A percentile compares a stretch with the other conserved stretches of the same genome.
Evolutionary conservation across 2,797 vertebrate genomes (phyloP).

Genomic region (Gallinago stenura): DNA sequence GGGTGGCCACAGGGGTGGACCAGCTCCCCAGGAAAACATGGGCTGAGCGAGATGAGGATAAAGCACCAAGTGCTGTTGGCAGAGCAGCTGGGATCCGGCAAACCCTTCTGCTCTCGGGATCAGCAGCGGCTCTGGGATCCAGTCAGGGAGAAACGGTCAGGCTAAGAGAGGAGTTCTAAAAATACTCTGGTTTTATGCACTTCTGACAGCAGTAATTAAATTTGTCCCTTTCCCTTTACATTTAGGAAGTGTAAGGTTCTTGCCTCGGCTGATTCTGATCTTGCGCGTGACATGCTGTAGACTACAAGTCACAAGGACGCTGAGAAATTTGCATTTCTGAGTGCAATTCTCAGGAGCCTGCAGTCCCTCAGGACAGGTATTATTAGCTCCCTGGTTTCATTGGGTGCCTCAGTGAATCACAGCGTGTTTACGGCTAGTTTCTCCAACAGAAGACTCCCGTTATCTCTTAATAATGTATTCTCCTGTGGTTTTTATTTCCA

Average conservation of each 20-base stretch:
- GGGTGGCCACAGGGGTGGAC: neutral
- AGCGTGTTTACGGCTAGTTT: constrained; percentile 67
- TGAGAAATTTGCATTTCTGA: constrained; percentile 26
- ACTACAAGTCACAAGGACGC: neutral
- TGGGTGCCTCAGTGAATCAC: constrained; percentile 69
- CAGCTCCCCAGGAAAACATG: neutral
- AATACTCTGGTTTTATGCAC: neutral
- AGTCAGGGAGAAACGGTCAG: neutral
- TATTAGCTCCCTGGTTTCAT: constrained; percentile 69
- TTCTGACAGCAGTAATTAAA: neutral
- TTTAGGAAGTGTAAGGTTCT: neutral
- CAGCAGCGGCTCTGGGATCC: neutral
- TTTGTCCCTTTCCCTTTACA: neutral
- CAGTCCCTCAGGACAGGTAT: constrained; percentile 49
- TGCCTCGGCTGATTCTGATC: neutral
- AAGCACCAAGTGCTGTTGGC: neutral
- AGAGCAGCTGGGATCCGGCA: neutral
- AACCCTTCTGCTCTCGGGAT: neutral
- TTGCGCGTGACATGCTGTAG: neutral
- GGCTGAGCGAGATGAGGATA: neutral
- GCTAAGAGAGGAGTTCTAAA: neutral
- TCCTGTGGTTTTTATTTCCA: constrained; percentile 69
- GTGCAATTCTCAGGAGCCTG: constrained; percentile 22
- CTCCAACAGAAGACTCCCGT: constrained; percentile 47
- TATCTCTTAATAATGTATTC: constrained; percentile 70